Evolutionary conservation across 2,113 vertebrate species (phyloP), one percentile per base, ranked within the genome.

Genomic region (Drymodes brunneopygia): DNA sequence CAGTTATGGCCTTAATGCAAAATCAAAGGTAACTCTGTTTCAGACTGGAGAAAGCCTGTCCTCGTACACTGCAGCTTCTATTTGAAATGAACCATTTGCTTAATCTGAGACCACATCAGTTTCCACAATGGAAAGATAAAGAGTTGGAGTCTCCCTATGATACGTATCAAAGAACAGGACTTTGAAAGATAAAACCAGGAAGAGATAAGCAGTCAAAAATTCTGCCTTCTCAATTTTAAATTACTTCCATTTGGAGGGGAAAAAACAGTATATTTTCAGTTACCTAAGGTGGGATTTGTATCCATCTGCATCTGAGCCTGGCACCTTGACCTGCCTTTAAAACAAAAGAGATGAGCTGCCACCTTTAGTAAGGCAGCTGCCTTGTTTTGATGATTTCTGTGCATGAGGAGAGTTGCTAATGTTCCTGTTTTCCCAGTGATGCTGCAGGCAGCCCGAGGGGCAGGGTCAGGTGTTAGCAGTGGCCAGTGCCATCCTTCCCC

Each of bases 21-120:
- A 95, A 92, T 84, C 45, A 61, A 62, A 96, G 42, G 15, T 69
- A 89, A 10, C 50, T 88, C 29, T 66, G 7, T n/a, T 88, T 90
- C 71, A 83, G 28, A 58, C 7, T 58, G 54, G 29, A 90, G 47
- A 48, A 83, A 73, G 6, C 5, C 18, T 74, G 23, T 69, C 74
- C 48, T 42, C 21, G 9, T 42, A 27, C 10, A 4, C 18, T 48
- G 29, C 50, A 78, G 24, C 15, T 88, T 77, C 24, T 83, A 7
- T 86, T 66, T 83, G 27, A 90, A 79, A 86, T 7, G 22, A 82
- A n/a, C 29, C 16, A 31, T 75, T 90, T 83, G 19, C 25, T 79
- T 60, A 42, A 70, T 80, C 42, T 35, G 18, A 44, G 85, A 45
- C 38, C 9, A 0, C 33, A 82, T 45, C n/a, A 33, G 5, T 67